A percentile compares a stretch with the other conserved stretches of the same genome.
phyloP scores from a whole-genome alignment of 2,888 invertebrate species.

The Onchidella celtica region DNA sequence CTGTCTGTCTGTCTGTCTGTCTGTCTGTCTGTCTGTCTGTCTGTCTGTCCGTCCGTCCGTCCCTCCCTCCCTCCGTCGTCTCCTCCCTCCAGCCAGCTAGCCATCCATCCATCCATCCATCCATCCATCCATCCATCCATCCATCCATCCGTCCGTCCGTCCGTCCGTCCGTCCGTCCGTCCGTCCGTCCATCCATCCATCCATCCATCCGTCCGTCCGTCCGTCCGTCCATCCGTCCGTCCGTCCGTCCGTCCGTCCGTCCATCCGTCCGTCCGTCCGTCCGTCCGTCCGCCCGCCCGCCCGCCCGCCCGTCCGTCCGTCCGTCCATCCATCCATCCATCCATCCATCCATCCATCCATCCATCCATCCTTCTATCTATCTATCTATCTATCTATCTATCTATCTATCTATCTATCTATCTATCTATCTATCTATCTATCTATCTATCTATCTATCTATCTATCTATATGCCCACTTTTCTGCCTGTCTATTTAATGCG shows the following conservation, averaged over 20 bases:
- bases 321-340: no score
- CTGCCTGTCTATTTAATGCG: no score
- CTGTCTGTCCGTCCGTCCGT: slow-evolving; percentile 12
- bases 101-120: not conserved
- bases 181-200: no score
- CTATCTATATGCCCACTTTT: no score
- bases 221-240: no score
- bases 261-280: no score
- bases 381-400: slow-evolving; percentile 8
- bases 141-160: not conserved
- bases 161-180: slow-evolving; percentile 1
- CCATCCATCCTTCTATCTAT: not conserved
- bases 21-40: slow-evolving; percentile 26
- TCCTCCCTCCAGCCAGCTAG: slow-evolving; percentile 3
- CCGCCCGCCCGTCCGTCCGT: no score
- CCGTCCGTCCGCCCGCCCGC: no score
- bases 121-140: not conserved
- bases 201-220: no score
- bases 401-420: slow-evolving; percentile 8
- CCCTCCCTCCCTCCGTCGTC: slow-evolving; percentile 10
- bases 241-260: no score
- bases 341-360: not conserved
- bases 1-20: slow-evolving; percentile 21
- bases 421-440: slow-evolving; percentile 8
- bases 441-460: slow-evolving; percentile 8